These are phyloP conservation scores for Pachyseris speciosa DNA, from an alignment of 64 coral and sea anemone species.

Conservation along the genomic window DNA sequence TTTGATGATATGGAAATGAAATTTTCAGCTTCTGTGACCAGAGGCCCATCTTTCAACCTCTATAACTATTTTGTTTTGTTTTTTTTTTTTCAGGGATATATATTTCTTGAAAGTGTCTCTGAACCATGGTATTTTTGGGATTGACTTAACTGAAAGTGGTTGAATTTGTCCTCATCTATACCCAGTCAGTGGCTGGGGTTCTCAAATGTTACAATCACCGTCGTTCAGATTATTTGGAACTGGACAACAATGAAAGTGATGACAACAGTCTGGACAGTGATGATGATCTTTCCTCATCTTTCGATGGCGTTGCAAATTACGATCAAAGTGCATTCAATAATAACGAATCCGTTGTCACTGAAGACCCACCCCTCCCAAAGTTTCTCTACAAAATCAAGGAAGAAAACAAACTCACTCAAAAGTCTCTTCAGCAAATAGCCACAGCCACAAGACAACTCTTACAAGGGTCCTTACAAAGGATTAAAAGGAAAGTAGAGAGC, in stretches of 20 bases:
- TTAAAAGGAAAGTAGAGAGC: neutral
- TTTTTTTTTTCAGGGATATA: too few relatives aligned
- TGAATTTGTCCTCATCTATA: too few relatives aligned
- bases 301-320: neutral
- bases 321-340: neutral
- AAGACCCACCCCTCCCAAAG: neutral
- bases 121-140: too few relatives aligned
- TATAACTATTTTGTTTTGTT: too few relatives aligned
- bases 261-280: neutral
- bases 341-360: neutral
- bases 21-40: too few relatives aligned
- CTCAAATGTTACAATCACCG: too few relatives aligned
- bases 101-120: too few relatives aligned
- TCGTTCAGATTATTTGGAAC: neutral
- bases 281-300: neutral
- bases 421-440: neutral
- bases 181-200: too few relatives aligned
- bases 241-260: neutral
- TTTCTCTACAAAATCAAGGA: constrained; percentile 4
- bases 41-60: too few relatives aligned
- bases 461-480: neutral
- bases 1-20: too few relatives aligned
- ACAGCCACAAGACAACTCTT: neutral
- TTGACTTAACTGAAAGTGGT: too few relatives aligned
- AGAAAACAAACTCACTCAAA: constrained; percentile 5